Percentiles rank a stretch among this genome's conserved stretches.
These are phyloP conservation scores for Turnix velox DNA, from an alignment of 2,113 vertebrate species.

Conservation along the genomic window DNA sequence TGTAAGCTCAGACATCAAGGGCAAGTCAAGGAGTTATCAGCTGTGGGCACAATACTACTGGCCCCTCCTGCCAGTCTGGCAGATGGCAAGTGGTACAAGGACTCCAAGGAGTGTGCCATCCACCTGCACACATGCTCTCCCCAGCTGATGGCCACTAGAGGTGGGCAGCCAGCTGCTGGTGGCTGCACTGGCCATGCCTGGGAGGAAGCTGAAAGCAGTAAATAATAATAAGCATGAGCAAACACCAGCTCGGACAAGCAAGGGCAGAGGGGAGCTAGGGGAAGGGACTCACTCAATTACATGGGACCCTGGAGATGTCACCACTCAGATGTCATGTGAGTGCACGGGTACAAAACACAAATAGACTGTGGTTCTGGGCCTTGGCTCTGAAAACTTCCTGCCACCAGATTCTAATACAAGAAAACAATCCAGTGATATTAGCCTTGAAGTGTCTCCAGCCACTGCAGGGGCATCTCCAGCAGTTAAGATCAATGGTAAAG, in stretches of 20 bases:
- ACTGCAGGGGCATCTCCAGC: not conserved
- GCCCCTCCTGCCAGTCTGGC: not conserved
- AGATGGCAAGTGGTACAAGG: not conserved
- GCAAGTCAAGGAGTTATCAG: not conserved
- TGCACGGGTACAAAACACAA: not conserved
- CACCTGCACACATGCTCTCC: not conserved
- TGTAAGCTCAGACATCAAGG: too few species aligned
- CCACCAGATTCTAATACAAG: not conserved
- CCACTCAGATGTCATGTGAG: rapidly evolving
- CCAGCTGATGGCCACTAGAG: not conserved
- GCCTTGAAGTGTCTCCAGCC: not conserved
- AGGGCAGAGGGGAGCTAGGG: not conserved
- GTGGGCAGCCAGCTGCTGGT: not conserved
- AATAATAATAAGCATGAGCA: not conserved
- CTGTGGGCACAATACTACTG: not conserved
- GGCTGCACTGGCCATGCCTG: not conserved
- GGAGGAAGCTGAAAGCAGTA: not conserved
- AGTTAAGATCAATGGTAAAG: not conserved
- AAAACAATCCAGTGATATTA: not conserved
- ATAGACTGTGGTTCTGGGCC: not conserved
- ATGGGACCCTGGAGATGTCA: rapidly evolving
- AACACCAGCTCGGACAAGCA: not conserved
- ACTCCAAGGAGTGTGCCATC: not conserved
- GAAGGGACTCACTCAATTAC: not conserved
- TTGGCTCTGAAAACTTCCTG: not conserved